Percentiles rank a stretch among this genome's conserved stretches.
Evolutionary conservation across 2,888 invertebrate genomes (phyloP).

Genomic region (Crossocerus cetratus): DNA sequence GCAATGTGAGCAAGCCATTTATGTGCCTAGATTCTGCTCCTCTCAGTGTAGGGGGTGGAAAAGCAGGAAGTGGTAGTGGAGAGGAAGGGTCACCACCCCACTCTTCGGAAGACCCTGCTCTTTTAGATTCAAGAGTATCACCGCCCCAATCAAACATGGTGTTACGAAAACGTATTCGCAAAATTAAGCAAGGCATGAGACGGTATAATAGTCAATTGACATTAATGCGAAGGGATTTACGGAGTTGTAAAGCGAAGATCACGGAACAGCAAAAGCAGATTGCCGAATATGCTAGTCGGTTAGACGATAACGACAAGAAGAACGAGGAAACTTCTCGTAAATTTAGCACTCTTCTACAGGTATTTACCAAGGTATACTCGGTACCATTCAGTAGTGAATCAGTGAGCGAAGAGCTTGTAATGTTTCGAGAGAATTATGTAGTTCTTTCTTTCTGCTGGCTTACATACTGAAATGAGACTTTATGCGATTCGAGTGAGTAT

Average conservation of each 20-base stretch:
- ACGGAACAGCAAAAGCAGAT: conserved; percentile 92
- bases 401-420: background rate
- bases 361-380: conserved; percentile 75
- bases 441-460: no score
- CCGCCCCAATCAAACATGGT: conserved; percentile 92
- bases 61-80: conserved; percentile 77
- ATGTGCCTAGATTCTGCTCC: conserved; percentile 77
- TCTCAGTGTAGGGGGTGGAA: conserved; percentile 78
- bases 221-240: conserved; percentile 87
- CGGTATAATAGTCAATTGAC: conserved; percentile 90
- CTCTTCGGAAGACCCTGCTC: conserved; percentile 78
- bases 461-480: background rate
- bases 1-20: conserved; percentile 72
- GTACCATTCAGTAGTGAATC: conserved; percentile 24
- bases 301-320: conserved; percentile 94
- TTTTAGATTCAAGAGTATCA: conserved; percentile 76
- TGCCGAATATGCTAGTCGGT: conserved; percentile 88
- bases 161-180: conserved; percentile 89
- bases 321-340: conserved; percentile 93
- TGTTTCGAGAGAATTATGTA: background rate
- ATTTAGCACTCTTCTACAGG: conserved; percentile 91
- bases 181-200: conserved; percentile 94
- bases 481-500: background rate
- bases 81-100: conserved; percentile 77
- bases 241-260: conserved; percentile 89